Conservation (phyloP, 2,797 vertebrate species). For the Miichthys miiuy region DNA sequence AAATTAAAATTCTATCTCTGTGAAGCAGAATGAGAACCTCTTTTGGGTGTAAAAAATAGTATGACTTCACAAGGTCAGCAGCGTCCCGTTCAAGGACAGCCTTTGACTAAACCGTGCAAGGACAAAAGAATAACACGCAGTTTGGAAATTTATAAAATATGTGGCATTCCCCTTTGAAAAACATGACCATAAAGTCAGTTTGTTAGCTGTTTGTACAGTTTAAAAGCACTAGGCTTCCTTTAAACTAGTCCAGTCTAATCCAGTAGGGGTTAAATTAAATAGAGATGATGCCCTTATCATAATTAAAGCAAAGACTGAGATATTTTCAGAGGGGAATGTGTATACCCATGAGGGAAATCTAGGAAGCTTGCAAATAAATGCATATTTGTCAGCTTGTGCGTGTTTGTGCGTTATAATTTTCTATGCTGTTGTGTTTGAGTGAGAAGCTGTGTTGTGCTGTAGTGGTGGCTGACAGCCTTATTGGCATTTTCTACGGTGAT, state of each 20-base stretch:
- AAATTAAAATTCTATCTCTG: slow-evolving; percentile 39
- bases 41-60: slow-evolving; percentile 23
- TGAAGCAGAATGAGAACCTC: slow-evolving; percentile 53
- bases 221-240: slow-evolving; percentile 51
- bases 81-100: slow-evolving; percentile 46
- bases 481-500: slow-evolving; percentile 84
- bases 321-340: slow-evolving; percentile 48
- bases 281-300: slow-evolving; percentile 58
- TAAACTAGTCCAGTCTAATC: slow-evolving; percentile 54
- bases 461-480: slow-evolving; percentile 75
- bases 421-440: slow-evolving; percentile 52
- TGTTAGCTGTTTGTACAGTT: slow-evolving; percentile 51
- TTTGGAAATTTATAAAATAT: slow-evolving; percentile 44
- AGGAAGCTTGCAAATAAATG: slow-evolving; percentile 51
- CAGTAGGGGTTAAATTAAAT: slow-evolving; percentile 64
- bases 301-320: slow-evolving; percentile 51
- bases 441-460: slow-evolving; percentile 47
- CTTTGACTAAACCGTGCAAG: slow-evolving; percentile 54
- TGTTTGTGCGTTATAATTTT: slow-evolving; percentile 55
- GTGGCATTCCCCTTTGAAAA: slow-evolving; percentile 56
- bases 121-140: slow-evolving; percentile 42
- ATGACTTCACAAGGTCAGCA: slow-evolving; percentile 42
- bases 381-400: slow-evolving; percentile 56
- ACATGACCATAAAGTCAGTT: slow-evolving; percentile 66
- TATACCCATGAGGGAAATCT: slow-evolving; percentile 32